Evolutionary conservation across 2,113 vertebrate genomes (phyloP), one percentile per base, ranked within the genome.

Genomic region (Alouatta palliata): DNA sequence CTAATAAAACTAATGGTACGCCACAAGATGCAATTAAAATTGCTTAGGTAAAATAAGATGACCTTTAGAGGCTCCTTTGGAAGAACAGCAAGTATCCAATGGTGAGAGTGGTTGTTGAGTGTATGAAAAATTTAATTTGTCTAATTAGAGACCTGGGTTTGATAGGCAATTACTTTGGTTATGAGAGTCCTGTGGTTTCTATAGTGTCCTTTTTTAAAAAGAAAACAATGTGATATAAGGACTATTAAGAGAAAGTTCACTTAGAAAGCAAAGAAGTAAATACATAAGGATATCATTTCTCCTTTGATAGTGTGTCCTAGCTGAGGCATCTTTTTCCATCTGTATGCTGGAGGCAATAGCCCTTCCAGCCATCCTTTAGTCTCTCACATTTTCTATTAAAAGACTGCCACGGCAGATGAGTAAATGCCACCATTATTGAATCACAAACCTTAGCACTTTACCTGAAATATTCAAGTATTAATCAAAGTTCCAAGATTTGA

Each of bases 371-470:
- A 97, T 98, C 95, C 95, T 98, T 98, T 98, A 93, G 95, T 97
- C 97, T 97, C 91, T 98, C 97, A 93, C 94, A 98, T 98, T 98
- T 98, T 97, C 96, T 97, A 90, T 95, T 97, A 97, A 97, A 98
- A 97, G 96, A 90, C 81, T 97, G 85, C 96, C 97, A 98, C 97
- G 97, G 90, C 85, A 97, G 94, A 98, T 98, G 97, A 97, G 95
- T 96, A 98, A 98, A 98, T 98, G 94, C 95, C 97, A 97, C 97
- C 97, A 97, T 98, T 98, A 98, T 94, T 98, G 98, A 98, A 98
- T 98, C 95, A 97, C 71, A 91, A 98, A 98, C 98, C 98, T 94
- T 91, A 83, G 89, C 93, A 94, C 97, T 98, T 98, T 97, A 97
- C 91, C 88, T 90, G 82, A 98, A 98, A 98, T 97, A 98, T 97